Evolutionary conservation across 2,888 invertebrate species (phyloP).

Genomic region (Cabera pusaria): DNA sequence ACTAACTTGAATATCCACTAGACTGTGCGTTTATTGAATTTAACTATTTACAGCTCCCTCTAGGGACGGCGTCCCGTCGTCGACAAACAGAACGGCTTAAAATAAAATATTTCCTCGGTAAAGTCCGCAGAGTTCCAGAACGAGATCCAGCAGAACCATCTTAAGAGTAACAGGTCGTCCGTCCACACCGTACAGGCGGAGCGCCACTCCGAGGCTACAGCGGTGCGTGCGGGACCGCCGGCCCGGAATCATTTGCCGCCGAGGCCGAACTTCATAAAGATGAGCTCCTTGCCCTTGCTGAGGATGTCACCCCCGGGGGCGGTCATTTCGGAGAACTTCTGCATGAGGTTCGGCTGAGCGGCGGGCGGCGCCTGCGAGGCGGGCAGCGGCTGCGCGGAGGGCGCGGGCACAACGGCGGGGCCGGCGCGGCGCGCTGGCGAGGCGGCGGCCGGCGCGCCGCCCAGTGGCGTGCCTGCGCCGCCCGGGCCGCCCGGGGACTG

Average conservation of each 20-base stretch:
- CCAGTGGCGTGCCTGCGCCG: slow-evolving; percentile 35
- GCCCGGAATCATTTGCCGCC: slow-evolving; percentile 87
- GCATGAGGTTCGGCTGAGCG: slow-evolving; percentile 90
- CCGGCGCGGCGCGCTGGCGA: slow-evolving; percentile 78
- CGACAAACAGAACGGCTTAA: slow-evolving; percentile 53
- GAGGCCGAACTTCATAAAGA: slow-evolving; percentile 96
- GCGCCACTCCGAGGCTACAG: slow-evolving; percentile 23
- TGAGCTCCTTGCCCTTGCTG: slow-evolving; percentile 96
- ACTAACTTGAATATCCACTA: slow-evolving; percentile 79
- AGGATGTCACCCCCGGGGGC: slow-evolving; percentile 95
- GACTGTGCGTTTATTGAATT: slow-evolving; percentile 82
- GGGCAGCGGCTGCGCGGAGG: slow-evolving; percentile 66
- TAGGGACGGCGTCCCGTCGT: slow-evolving; percentile 53
- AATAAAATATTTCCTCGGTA: slow-evolving; percentile 56
- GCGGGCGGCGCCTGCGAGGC: slow-evolving; percentile 68
- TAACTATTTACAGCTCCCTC: slow-evolving; percentile 73
- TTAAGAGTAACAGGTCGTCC: slow-evolving; percentile 18
- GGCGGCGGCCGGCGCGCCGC: slow-evolving; percentile 43
- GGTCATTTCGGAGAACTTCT: slow-evolving; percentile 94
- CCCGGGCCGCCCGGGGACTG: slow-evolving; percentile 58
- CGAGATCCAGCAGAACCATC: slow-evolving; percentile 28
- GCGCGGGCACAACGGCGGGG: slow-evolving; percentile 70
- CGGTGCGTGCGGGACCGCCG: slow-evolving; percentile 49
- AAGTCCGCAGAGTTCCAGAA: slow-evolving; percentile 45
- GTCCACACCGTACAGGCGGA: slow-evolving; percentile 18